phyloP scores from a whole-genome alignment of 1,140 invertebrate genomes.

The Agrilus planipennis region DNA sequence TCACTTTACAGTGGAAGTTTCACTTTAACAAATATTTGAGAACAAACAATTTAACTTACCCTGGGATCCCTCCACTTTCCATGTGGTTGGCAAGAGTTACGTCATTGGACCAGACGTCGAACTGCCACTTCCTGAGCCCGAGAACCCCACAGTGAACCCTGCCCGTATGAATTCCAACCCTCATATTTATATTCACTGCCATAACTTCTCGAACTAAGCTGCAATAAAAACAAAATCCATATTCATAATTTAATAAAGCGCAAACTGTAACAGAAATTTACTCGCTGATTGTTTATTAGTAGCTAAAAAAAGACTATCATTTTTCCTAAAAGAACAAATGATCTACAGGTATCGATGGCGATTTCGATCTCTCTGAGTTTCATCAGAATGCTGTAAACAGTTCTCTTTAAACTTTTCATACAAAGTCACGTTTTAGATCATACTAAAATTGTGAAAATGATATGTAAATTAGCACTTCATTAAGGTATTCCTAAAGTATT shows the following conservation, averaged over 20 bases:
- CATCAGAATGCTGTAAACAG: not conserved
- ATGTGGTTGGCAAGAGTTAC: constrained; percentile 92
- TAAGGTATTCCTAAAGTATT: too few species aligned
- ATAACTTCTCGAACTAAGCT: constrained; percentile 80
- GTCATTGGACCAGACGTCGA: constrained; percentile 94
- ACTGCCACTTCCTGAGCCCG: constrained; percentile 83
- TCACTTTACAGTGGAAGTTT: too few species aligned
- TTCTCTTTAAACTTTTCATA: not conserved
- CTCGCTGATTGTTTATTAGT: too few species aligned
- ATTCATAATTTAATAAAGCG: too few species aligned
- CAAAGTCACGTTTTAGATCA: not conserved
- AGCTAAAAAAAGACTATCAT: not conserved
- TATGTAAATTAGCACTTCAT: too few species aligned
- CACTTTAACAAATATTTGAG: too few species aligned
- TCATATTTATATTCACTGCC: constrained; percentile 87
- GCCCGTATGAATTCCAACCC: constrained; percentile 90
- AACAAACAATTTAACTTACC: constrained; percentile 53
- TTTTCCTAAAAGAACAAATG: not conserved
- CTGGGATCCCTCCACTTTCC: constrained; percentile 89
- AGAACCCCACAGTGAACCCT: constrained; percentile 88
- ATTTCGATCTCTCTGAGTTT: not conserved
- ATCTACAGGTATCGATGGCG: not conserved
- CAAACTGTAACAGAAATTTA: too few species aligned
- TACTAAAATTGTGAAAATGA: too few species aligned
- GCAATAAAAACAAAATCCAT: constrained; percentile 18